phyloP scores from a whole-genome alignment of 2,888 invertebrate species.

The Folsomia candida region DNA sequence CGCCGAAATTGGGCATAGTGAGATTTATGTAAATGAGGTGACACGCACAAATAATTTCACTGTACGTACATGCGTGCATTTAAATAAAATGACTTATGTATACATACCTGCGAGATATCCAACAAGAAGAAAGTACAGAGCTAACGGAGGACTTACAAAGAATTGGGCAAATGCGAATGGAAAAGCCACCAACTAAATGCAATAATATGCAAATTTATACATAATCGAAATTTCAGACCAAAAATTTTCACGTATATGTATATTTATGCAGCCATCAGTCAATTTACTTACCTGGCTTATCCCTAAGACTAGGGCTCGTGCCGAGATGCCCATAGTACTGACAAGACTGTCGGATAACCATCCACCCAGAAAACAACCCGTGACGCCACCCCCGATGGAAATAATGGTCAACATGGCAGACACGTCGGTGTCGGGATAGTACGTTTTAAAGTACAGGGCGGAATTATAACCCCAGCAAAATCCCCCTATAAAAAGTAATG shows the following conservation, averaged over 20 bases:
- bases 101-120: conserved; percentile 78
- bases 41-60: too few species aligned
- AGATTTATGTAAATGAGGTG: too few species aligned
- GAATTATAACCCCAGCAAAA: conserved; percentile 90
- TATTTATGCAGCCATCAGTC: too few species aligned
- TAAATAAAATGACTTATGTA: too few species aligned
- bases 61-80: too few species aligned
- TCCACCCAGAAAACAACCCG: conserved; percentile 65
- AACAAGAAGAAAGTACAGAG: conserved; percentile 81
- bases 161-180: conserved; percentile 85
- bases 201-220: too few species aligned
- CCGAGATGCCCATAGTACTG: conserved; percentile 78
- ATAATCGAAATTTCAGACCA: too few species aligned
- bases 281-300: conserved; percentile 15
- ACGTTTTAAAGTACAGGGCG: conserved; percentile 80
- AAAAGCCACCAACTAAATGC: conserved; percentile 68
- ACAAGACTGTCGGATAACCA: conserved; percentile 82
- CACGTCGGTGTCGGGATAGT: conserved; percentile 79
- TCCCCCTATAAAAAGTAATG: conserved; percentile 66
- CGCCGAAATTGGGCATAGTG: too few species aligned
- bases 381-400: conserved; percentile 79
- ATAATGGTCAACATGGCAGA: conserved; percentile 82
- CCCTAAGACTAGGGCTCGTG: conserved; percentile 69
- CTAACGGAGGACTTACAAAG: conserved; percentile 75
- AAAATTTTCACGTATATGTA: too few species aligned